A percentile compares a stretch with the other conserved stretches of the same genome.
phyloP scores from a whole-genome alignment of 2,888 invertebrate species.

The Geophilus truncorum region DNA sequence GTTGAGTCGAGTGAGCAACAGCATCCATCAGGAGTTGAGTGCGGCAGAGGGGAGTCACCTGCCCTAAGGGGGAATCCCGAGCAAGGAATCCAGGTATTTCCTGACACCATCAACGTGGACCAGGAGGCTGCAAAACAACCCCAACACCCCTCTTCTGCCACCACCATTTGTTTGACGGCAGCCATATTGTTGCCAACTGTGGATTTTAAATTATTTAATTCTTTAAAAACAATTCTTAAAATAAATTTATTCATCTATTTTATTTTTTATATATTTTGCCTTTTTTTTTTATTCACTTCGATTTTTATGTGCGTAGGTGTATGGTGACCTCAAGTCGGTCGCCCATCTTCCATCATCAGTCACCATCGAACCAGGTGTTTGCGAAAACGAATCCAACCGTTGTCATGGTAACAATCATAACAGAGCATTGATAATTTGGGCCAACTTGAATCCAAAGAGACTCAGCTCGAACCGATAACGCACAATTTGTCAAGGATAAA shows the following conservation, averaged over 20 bases:
- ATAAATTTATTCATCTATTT: background rate
- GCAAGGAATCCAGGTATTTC: conserved; percentile 27
- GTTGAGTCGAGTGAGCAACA: background rate
- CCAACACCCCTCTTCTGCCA: background rate
- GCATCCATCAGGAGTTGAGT: conserved; percentile 10
- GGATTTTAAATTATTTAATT: background rate
- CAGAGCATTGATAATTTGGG: conserved; percentile 31
- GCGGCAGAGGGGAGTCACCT: conserved; percentile 16
- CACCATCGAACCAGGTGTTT: conserved; percentile 33
- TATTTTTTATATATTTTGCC: background rate
- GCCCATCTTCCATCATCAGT: conserved; percentile 16
- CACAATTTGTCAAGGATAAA: background rate
- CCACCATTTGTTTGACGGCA: background rate
- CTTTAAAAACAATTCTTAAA: background rate
- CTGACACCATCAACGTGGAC: conserved; percentile 16
- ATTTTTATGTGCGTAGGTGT: background rate
- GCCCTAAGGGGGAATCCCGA: conserved; percentile 11
- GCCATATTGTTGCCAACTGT: conserved; percentile 2
- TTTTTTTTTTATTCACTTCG: background rate
- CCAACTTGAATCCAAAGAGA: conserved; percentile 3
- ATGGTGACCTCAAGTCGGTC: background rate
- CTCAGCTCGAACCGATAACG: background rate
- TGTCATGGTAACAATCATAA: conserved; percentile 31
- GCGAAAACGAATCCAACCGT: conserved; percentile 11
- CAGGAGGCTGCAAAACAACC: conserved; percentile 27